These are phyloP conservation scores for Thaumetopoea pityocampa DNA, from an alignment of 1,140 invertebrate species.

Conservation along the genomic window DNA sequence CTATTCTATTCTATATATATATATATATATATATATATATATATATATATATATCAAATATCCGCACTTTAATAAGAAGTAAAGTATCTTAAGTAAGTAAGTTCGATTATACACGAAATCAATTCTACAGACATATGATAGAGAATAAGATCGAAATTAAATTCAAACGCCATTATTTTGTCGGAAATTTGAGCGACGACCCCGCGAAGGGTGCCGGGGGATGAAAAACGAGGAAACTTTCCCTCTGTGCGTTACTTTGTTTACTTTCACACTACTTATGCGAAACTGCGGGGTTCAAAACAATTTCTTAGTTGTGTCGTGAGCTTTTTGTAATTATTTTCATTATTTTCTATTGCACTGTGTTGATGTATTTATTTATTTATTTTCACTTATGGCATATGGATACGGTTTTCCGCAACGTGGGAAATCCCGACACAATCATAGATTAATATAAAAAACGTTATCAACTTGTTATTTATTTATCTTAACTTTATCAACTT, in stretches of 20 bases:
- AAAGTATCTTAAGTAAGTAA: too few relatives aligned
- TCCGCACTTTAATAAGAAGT: too few relatives aligned
- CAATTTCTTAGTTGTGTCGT: constrained; percentile 33
- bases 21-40: too few relatives aligned
- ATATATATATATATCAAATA: too few relatives aligned
- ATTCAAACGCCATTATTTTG: constrained; percentile 53
- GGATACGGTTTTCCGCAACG: too few relatives aligned
- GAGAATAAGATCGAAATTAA: constrained; percentile 40
- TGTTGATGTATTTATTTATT: neutral
- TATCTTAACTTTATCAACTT: too few relatives aligned
- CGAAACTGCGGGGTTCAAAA: constrained; percentile 40
- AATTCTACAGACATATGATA: constrained; percentile 16
- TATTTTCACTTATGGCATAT: too few relatives aligned
- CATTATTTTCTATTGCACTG: constrained; percentile 1
- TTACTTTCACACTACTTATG: constrained; percentile 66
- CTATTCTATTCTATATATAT: too few relatives aligned
- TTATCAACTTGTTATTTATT: too few relatives aligned
- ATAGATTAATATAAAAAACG: too few relatives aligned
- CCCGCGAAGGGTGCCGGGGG: constrained; percentile 38
- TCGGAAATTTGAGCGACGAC: constrained; percentile 51
- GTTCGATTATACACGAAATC: neutral
- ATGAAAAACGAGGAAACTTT: constrained; percentile 68
- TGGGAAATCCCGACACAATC: too few relatives aligned
- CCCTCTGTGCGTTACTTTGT: constrained; percentile 50
- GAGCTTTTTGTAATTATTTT: constrained; percentile 17